Conservation (phyloP, 2,113 vertebrate genomes). For the Saccopteryx bilineata region DNA sequence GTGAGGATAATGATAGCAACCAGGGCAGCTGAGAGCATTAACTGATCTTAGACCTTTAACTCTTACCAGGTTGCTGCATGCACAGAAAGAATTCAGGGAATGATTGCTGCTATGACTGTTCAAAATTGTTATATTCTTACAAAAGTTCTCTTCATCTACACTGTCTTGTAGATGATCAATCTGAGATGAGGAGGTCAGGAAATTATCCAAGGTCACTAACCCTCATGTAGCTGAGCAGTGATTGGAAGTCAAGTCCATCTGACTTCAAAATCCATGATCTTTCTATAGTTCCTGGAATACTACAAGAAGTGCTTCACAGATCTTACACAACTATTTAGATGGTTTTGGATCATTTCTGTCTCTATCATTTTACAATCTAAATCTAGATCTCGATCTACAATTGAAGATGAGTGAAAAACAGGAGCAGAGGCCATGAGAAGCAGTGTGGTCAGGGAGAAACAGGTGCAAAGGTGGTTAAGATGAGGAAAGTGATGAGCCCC, state of each 20-base stretch:
- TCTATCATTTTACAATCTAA: not conserved
- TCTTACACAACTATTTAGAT: not conserved
- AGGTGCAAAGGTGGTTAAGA: not conserved
- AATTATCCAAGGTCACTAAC: not conserved
- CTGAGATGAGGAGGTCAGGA: not conserved
- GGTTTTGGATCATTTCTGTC: not conserved
- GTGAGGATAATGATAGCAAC: not conserved
- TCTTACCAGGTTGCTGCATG: not conserved
- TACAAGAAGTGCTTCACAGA: not conserved
- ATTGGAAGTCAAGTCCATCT: not conserved
- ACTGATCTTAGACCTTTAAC: not conserved
- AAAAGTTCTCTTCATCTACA: not conserved
- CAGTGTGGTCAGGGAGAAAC: not conserved
- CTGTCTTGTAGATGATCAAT: not conserved
- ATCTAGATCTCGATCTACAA: not conserved
- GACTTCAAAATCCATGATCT: not conserved
- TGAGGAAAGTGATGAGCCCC: not conserved
- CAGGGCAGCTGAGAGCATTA: not conserved
- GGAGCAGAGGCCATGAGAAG: not conserved
- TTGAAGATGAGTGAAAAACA: not conserved
- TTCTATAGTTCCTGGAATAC: not conserved
- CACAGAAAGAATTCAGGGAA: not conserved
- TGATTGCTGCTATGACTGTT: not conserved
- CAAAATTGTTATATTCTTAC: not conserved
- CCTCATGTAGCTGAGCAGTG: not conserved